Percentiles rank a stretch among this genome's conserved stretches.
Evolutionary conservation across 2,113 vertebrate species (phyloP).

Genomic region (Romanogobio albipinnatus): DNA sequence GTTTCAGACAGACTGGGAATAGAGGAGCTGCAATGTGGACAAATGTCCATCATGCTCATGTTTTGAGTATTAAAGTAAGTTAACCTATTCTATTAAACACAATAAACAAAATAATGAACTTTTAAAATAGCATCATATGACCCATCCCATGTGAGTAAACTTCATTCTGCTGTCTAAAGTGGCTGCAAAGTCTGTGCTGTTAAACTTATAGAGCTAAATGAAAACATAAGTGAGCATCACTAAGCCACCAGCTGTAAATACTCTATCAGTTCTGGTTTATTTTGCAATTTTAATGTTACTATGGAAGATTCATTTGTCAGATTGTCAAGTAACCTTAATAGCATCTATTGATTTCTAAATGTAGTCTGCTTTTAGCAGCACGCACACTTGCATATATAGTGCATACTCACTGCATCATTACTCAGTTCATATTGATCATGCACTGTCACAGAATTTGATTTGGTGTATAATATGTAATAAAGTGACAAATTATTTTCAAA

Average conservation of each 20-base stretch:
- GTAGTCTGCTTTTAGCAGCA: background rate
- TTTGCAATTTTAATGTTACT: background rate
- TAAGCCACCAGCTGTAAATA: background rate
- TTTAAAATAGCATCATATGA: no score
- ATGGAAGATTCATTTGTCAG: conserved; percentile 16
- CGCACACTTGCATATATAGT: background rate
- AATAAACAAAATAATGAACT: no score
- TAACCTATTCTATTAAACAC: no score
- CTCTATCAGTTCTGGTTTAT: background rate
- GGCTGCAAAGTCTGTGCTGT: background rate
- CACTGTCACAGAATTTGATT: background rate
- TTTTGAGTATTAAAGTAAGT: no score
- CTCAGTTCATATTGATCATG: background rate
- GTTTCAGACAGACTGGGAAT: no score
- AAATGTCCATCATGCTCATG: no score
- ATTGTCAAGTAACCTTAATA: background rate
- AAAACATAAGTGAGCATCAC: background rate
- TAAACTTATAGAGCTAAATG: background rate
- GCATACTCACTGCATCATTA: background rate
- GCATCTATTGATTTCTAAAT: conserved; percentile 19
- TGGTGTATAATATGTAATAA: background rate
- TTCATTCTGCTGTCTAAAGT: background rate
- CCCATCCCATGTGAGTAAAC: conserved; percentile 58
- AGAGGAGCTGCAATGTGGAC: no score
- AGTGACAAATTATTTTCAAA: background rate